Evolutionary conservation across 2,113 vertebrate species (phyloP).

Genomic region (Nematolebias whitei): DNA sequence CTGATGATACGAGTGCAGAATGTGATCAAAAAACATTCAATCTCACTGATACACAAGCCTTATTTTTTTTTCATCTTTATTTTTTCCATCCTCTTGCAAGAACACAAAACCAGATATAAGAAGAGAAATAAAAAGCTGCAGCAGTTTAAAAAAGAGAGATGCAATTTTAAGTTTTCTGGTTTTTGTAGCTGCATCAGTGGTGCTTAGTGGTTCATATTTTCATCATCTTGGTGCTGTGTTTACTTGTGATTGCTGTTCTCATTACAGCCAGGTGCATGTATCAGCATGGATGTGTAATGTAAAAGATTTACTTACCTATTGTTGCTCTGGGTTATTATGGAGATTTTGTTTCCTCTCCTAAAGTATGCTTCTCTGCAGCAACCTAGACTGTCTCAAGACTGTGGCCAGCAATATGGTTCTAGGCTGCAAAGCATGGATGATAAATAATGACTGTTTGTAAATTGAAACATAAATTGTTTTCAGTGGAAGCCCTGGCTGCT

Average conservation of each 20-base stretch:
- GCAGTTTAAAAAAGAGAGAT: too few relatives aligned
- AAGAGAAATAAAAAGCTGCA: constrained; percentile 35
- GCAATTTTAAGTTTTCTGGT: background rate
- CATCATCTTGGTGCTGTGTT: background rate
- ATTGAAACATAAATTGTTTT: constrained; percentile 21
- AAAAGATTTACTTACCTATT: constrained; percentile 20
- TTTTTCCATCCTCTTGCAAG: constrained; percentile 22
- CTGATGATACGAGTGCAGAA: constrained; percentile 55
- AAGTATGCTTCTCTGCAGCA: constrained; percentile 12
- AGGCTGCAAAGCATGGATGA: constrained; percentile 10
- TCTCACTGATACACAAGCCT: constrained; percentile 59
- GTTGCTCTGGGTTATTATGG: constrained; percentile 39
- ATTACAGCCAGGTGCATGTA: constrained; percentile 23
- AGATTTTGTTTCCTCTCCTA: constrained; percentile 10
- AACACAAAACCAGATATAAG: constrained; percentile 15
- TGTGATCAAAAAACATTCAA: constrained; percentile 57
- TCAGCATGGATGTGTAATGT: constrained; percentile 11
- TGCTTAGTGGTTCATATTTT: background rate
- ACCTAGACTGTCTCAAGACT: background rate
- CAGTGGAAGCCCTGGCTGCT: constrained; percentile 11
- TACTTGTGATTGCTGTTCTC: background rate
- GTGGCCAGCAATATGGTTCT: background rate
- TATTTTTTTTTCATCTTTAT: constrained; percentile 16
- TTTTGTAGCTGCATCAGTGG: constrained; percentile 9
- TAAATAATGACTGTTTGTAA: constrained; percentile 34